These are phyloP conservation scores for Abscondita cerata DNA, from an alignment of 2,888 invertebrate genomes.

Conservation along the genomic window DNA sequence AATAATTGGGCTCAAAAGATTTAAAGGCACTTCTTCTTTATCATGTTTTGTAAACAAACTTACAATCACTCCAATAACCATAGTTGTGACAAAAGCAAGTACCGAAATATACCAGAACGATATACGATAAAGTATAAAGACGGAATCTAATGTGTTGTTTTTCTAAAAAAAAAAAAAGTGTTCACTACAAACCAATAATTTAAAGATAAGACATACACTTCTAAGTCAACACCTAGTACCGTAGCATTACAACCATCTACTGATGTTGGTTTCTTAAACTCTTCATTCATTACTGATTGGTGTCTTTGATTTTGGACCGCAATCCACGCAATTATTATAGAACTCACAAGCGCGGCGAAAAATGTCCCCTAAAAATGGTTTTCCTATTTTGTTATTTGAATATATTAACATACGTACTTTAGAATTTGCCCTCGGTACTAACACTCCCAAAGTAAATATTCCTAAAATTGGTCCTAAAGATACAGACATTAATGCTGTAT, in stretches of 20 bases:
- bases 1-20: constrained; percentile 64
- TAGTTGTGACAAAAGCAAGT: constrained; percentile 66
- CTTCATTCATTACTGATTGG: not conserved
- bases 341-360: not conserved
- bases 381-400: not conserved
- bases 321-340: not conserved
- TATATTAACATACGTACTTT: constrained; percentile 54
- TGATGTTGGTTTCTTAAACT: not conserved
- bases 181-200: too few species aligned
- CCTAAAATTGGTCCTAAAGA: constrained; percentile 71
- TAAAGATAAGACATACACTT: not conserved
- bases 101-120: constrained; percentile 75
- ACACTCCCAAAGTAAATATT: constrained; percentile 71
- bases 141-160: constrained; percentile 34
- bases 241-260: not conserved
- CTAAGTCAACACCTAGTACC: not conserved
- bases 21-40: constrained; percentile 64
- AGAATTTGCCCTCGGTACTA: constrained; percentile 68
- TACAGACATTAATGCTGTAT: constrained; percentile 67
- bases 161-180: not conserved
- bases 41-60: constrained; percentile 67
- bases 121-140: constrained; percentile 66
- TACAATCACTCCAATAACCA: constrained; percentile 68
- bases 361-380: not conserved
- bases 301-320: not conserved